Evolutionary conservation across 2,113 vertebrate genomes (phyloP).

Genomic region (Saguinus midas): DNA sequence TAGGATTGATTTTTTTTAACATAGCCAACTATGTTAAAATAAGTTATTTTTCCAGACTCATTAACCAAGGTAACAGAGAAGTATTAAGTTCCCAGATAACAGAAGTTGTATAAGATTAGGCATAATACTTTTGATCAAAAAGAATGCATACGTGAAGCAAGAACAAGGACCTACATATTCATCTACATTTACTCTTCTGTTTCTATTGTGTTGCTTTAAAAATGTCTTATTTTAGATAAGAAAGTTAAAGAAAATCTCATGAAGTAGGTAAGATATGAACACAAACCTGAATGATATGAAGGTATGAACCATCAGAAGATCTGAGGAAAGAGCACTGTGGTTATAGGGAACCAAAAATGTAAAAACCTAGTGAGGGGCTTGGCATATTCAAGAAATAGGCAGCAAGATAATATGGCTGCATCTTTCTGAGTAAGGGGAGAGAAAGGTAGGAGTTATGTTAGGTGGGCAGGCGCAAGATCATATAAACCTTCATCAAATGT

Average conservation of each 20-base stretch:
- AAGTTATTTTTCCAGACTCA: not conserved
- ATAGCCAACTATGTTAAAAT: not conserved
- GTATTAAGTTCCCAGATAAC: not conserved
- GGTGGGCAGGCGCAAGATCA: not conserved
- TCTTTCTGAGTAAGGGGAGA: not conserved
- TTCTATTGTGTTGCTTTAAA: not conserved
- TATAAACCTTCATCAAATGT: not conserved
- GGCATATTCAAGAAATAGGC: not conserved
- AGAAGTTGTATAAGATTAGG: not conserved
- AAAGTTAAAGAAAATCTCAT: not conserved
- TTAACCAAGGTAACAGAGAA: conserved; percentile 9
- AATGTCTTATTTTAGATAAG: not conserved
- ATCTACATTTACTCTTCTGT: conserved; percentile 4
- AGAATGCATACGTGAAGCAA: conserved; percentile 15
- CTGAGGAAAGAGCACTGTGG: not conserved
- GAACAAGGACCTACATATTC: not conserved
- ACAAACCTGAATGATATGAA: not conserved
- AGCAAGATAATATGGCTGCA: not conserved
- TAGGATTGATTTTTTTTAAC: not conserved
- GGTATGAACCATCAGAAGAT: not conserved
- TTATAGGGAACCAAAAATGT: not conserved
- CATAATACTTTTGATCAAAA: not conserved
- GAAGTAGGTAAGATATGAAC: not conserved
- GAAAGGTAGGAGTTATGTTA: not conserved
- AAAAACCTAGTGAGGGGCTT: not conserved